phyloP scores from a whole-genome alignment of 2,113 vertebrate species.

The Canis aureus region DNA sequence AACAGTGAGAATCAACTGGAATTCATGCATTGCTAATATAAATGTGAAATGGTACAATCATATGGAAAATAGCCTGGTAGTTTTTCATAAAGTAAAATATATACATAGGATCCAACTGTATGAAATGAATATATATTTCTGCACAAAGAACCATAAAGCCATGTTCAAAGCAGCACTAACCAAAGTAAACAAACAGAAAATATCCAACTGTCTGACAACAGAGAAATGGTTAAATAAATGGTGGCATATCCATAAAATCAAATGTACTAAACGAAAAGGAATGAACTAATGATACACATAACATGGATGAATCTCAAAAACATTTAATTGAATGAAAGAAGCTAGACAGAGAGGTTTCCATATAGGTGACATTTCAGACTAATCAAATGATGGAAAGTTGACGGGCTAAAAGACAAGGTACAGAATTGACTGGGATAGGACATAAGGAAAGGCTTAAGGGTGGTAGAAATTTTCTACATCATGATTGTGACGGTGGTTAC shows the following conservation, averaged over 20 bases:
- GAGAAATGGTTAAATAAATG: not conserved
- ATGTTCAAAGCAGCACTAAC: not conserved
- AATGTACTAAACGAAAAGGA: not conserved
- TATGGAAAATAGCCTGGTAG: not conserved
- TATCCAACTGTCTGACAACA: not conserved
- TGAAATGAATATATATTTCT: conserved; percentile 6
- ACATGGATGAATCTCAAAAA: not conserved
- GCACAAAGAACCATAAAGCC: not conserved
- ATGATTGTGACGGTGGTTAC: not conserved
- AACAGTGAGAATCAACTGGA: not conserved
- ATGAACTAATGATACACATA: not conserved
- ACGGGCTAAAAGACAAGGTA: not conserved
- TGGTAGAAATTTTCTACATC: not conserved
- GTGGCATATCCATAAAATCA: not conserved
- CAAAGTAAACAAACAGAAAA: not conserved
- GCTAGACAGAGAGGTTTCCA: not conserved
- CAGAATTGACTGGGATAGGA: not conserved
- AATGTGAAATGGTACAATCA: not conserved
- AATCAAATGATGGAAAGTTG: not conserved
- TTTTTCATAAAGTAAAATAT: not conserved
- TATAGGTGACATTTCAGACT: not conserved
- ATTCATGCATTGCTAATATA: not conserved
- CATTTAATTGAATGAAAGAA: not conserved
- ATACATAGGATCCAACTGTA: not conserved
- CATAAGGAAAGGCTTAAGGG: not conserved